These are phyloP conservation scores for Nasonia vitripennis DNA, from an alignment of 1,140 invertebrate genomes.

Conservation along the genomic window DNA sequence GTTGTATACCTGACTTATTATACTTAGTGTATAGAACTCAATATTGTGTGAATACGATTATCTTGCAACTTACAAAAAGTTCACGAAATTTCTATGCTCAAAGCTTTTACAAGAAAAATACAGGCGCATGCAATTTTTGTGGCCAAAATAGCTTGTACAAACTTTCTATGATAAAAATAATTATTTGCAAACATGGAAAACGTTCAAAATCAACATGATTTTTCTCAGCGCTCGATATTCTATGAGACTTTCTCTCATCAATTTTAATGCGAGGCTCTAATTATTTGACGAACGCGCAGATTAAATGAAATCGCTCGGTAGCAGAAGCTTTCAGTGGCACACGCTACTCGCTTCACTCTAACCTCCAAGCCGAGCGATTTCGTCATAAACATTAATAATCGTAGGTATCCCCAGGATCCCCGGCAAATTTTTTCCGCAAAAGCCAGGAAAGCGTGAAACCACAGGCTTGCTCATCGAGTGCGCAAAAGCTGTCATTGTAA, in stretches of 20 bases:
- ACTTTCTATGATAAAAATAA: no score
- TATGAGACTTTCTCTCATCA: not conserved
- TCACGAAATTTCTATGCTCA: no score
- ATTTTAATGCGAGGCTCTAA: not conserved
- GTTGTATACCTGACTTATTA: no score
- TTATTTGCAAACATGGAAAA: no score
- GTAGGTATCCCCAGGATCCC: not conserved
- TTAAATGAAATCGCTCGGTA: conserved; percentile 26
- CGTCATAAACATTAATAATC: not conserved
- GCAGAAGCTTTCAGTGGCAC: conserved; percentile 25
- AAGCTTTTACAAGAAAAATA: no score
- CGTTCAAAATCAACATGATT: no score
- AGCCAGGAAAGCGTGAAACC: not conserved
- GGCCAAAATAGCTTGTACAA: no score
- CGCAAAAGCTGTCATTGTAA: conserved; percentile 4
- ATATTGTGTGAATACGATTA: no score
- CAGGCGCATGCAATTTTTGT: no score
- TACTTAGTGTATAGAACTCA: no score
- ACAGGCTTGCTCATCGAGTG: not conserved
- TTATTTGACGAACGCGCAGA: not conserved
- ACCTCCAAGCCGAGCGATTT: conserved; percentile 17
- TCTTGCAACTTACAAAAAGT: no score
- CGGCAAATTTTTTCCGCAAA: not conserved
- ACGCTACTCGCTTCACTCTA: not conserved
- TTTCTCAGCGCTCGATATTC: no score